Conservation (phyloP, 1,140 invertebrate species). For the Apis mellifera region Amel_HAv3.1 CM009940.2:7863501-7864000, state of each 20-base stretch:
- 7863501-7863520: too few species aligned
- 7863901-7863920: slow-evolving; percentile 24
- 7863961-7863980: too few species aligned
- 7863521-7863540: not conserved
- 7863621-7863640: not conserved
- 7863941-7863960: too few species aligned
- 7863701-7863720: slow-evolving; percentile 60
- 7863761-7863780: slow-evolving; percentile 69
- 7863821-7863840: slow-evolving; percentile 63
- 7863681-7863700: slow-evolving; percentile 66
- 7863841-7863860: slow-evolving; percentile 62
- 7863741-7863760: slow-evolving; percentile 67
- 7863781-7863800: slow-evolving; percentile 64
- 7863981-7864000: too few species aligned
- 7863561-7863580: not conserved
- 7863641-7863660: slow-evolving; percentile 1
- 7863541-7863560: slow-evolving; percentile 23
- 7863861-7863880: slow-evolving; percentile 61
- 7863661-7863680: slow-evolving; percentile 63
- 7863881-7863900: slow-evolving; percentile 63
- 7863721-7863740: slow-evolving; percentile 57
- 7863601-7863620: too few species aligned
- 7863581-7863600: not conserved
- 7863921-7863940: slow-evolving; percentile 10
- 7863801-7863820: slow-evolving; percentile 65